Evolutionary conservation across 2,888 invertebrate genomes (phyloP), one percentile per base, ranked within the genome.

Genomic region (Cheiracanthium punctorium): DNA sequence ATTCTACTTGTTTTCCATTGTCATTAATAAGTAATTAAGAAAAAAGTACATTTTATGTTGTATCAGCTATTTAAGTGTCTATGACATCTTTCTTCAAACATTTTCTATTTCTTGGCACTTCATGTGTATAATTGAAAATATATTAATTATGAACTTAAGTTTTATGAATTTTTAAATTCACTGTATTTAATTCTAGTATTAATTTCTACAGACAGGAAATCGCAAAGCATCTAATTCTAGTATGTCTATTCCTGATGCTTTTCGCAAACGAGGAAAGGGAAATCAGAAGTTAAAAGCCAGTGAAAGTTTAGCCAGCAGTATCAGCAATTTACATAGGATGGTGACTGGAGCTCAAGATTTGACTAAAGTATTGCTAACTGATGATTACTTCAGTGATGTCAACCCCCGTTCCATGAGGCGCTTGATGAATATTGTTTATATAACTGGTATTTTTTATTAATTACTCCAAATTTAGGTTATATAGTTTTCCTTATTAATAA

Each of bases 341-440:
- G 93, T 95, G 72, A 94, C 95, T 0, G 96, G 95, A 4, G 95
- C 96, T 0, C 95, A 95, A 65, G 94, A 94, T 90, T 91, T 94
- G n/a, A 94, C 96, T 64, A 95, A 96, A 90, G 97, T 97, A 93
- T 93, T 99, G 89, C 94, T 98, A 28, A 98, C 98, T 0, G 98
- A 98, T 91, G 98, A 99, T 92, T 99, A 99, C 93, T 99, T 99
- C 92, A 98, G 98, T 90, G 99, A 99, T 92, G 97, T 99, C 88
- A 99, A 98, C 93, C 99, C 99, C 0, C 93, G 98, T 70, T 98
- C 97, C 90, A 98, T 99, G 97, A 93, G 97, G 88, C 93, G 98
- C 77, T 93, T 98, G 30, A 97, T 98, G 97, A 98, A 99, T 92
- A 98, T 98, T 84, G 95, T 98, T 80, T 98, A 98, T 90, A 95